Evolutionary conservation across 1,140 invertebrate species (phyloP).

Genomic region (Venturia canescens): DNA sequence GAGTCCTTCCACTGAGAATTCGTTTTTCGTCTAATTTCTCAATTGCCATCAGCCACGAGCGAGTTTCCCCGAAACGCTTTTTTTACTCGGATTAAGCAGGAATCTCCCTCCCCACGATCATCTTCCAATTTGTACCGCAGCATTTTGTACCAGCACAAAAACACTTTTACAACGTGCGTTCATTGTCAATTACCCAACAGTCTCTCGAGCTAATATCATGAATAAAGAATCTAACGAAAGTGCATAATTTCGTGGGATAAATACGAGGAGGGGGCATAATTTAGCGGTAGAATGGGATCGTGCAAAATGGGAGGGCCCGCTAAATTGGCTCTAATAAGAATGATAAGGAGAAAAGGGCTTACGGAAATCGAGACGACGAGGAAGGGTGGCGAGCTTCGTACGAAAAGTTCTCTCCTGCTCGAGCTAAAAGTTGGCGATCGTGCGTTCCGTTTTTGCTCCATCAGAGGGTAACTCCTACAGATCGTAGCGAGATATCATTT

Average conservation of each 20-base stretch:
- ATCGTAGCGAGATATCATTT: slow-evolving; percentile 36
- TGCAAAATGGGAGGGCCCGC: not conserved
- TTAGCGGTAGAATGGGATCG: not conserved
- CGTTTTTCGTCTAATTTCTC: too few species aligned
- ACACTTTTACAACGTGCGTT: not conserved
- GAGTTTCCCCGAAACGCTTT: too few species aligned
- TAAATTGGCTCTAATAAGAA: slow-evolving; percentile 11
- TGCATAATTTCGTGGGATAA: not conserved
- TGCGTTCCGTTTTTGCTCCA: not conserved
- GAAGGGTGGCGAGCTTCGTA: slow-evolving; percentile 12
- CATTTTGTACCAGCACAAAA: too few species aligned
- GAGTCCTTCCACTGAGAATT: too few species aligned
- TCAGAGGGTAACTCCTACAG: slow-evolving; percentile 15
- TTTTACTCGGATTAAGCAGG: too few species aligned
- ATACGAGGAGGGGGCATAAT: slow-evolving; percentile 12
- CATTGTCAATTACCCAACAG: not conserved
- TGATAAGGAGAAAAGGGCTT: not conserved
- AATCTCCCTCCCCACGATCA: too few species aligned
- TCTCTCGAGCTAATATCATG: not conserved
- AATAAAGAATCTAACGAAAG: not conserved
- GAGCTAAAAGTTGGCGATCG: slow-evolving; percentile 17
- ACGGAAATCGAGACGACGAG: not conserved
- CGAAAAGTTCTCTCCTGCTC: slow-evolving; percentile 6
- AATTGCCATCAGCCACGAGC: too few species aligned
- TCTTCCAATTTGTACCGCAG: too few species aligned